Evolutionary conservation across 2,888 invertebrate species (phyloP).

Genomic region (Apamea monoglypha): DNA sequence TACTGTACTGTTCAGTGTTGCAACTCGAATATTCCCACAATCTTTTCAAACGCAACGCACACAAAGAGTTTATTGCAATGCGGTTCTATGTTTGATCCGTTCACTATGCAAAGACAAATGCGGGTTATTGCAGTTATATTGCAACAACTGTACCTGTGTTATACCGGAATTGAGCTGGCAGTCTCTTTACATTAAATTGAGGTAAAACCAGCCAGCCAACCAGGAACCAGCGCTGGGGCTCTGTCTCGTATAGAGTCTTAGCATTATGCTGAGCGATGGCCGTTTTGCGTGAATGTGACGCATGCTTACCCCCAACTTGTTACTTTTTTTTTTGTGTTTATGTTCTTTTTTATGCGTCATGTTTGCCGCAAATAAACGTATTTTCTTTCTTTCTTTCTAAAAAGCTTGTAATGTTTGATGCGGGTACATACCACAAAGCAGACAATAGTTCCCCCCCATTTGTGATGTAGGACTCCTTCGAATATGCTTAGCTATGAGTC

Average conservation of each 20-base stretch:
- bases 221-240: no score
- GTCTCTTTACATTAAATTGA: conserved; percentile 2
- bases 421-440: background rate
- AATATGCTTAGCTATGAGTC: background rate
- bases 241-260: no score
- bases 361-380: no score
- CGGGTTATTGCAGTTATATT: conserved; percentile 64
- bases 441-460: background rate
- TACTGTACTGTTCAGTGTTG: conserved; percentile 1
- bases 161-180: background rate
- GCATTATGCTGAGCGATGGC: no score
- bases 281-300: no score
- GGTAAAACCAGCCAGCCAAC: no score
- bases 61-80: conserved; percentile 67
- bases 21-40: conserved; percentile 58
- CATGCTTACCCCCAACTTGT: no score
- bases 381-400: no score
- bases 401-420: background rate
- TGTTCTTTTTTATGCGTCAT: no score
- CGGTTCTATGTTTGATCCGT: conserved; percentile 66
- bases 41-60: conserved; percentile 57
- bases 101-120: conserved; percentile 65
- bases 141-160: conserved; percentile 45
- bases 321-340: no score
- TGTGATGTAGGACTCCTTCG: background rate